Percentiles rank a stretch among this genome's conserved stretches.
These are phyloP conservation scores for Leucophenga maculata DNA, from an alignment of 2,888 invertebrate species.

Conservation along the genomic window DNA sequence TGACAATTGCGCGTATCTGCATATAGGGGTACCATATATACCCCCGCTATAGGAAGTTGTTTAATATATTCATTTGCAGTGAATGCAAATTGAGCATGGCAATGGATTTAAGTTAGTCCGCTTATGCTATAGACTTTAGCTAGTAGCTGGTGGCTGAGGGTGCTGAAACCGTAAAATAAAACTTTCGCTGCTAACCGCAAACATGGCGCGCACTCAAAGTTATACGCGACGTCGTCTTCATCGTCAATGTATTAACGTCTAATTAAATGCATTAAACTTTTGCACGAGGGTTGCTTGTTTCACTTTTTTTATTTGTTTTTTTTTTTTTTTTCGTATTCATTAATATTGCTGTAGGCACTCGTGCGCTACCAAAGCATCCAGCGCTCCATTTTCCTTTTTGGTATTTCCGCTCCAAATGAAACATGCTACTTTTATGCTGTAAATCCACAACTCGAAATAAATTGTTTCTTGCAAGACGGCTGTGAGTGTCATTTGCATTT, in stretches of 20 bases:
- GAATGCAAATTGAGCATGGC: conserved; percentile 51
- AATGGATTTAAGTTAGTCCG: conserved; percentile 27
- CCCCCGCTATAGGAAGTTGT: not conserved
- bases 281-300: conserved; percentile 12
- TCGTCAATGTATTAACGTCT: conserved; percentile 52
- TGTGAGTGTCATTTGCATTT: conserved; percentile 19
- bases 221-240: not conserved
- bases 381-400: conserved; percentile 18
- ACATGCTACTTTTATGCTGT: conserved; percentile 9
- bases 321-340: conserved; percentile 10
- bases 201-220: conserved; percentile 16
- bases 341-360: not conserved
- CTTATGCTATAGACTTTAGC: conserved; percentile 2
- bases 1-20: not conserved
- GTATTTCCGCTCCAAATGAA: conserved; percentile 26
- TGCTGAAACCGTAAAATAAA: conserved; percentile 2
- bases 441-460: conserved; percentile 16
- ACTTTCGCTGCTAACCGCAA: conserved; percentile 59
- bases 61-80: conserved; percentile 20
- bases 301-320: not conserved
- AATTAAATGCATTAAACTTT: conserved; percentile 55
- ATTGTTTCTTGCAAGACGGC: conserved; percentile 8
- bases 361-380: not conserved
- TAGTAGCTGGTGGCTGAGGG: conserved; percentile 27
- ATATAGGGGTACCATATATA: not conserved